Percentiles rank a stretch among this genome's conserved stretches.
phyloP scores from a whole-genome alignment of 1,140 invertebrate genomes.

The Gonioctena quinquepunctata region DNA sequence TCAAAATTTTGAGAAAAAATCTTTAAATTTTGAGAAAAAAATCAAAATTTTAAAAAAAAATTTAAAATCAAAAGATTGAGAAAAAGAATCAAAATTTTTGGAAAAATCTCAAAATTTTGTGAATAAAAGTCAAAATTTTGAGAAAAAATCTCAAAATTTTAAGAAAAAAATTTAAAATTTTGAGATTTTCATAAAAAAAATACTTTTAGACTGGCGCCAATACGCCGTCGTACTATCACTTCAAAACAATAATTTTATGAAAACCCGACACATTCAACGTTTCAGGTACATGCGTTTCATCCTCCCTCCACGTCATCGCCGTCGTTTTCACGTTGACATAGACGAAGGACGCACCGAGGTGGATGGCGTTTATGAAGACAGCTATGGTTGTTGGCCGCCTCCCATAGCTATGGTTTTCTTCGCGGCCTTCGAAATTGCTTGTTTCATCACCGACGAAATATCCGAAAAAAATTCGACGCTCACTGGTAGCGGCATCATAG shows the following conservation, averaged over 20 bases:
- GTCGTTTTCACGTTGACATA: neutral
- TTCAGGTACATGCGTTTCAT: slow-evolving; percentile 4
- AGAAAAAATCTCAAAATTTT: too few species aligned
- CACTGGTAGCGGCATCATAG: slow-evolving; percentile 26
- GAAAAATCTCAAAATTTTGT: too few species aligned
- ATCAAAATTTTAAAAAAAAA: too few species aligned
- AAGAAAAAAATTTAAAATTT: too few species aligned
- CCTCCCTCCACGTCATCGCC: neutral
- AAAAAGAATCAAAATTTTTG: too few species aligned
- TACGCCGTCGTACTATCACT: too few species aligned
- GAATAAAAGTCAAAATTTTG: too few species aligned
- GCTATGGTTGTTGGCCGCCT: slow-evolving; percentile 83
- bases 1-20: too few species aligned
- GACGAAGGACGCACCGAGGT: neutral
- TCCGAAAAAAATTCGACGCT: slow-evolving; percentile 28
- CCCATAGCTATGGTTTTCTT: slow-evolving; percentile 82
- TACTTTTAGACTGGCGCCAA: too few species aligned
- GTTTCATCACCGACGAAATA: slow-evolving; percentile 58
- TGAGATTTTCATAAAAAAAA: too few species aligned
- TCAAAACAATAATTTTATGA: neutral
- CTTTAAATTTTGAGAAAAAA: too few species aligned
- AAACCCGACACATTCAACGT: neutral
- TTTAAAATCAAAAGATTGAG: too few species aligned
- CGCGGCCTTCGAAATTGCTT: slow-evolving; percentile 69
- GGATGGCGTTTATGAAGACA: slow-evolving; percentile 80